Conservation (phyloP, 2,888 invertebrate genomes). For the Parnassius smintheus region DNA sequence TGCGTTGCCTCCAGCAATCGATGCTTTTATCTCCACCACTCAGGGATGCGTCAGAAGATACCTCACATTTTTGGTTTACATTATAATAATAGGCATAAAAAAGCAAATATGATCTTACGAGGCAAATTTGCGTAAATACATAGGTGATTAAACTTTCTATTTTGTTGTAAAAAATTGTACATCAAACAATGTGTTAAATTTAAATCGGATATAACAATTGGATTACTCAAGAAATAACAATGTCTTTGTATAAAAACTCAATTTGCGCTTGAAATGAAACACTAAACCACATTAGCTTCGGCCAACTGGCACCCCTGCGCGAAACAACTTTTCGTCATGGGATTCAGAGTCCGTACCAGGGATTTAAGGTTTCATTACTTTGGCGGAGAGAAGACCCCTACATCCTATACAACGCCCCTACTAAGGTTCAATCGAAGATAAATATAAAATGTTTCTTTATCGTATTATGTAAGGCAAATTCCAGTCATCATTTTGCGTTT, state of each 20-base stretch:
- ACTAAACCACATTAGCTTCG: slow-evolving; percentile 77
- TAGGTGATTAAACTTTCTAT: too few species aligned
- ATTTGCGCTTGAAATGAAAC: slow-evolving; percentile 73
- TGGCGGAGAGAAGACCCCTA: slow-evolving; percentile 43
- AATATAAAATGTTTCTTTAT: slow-evolving; percentile 1
- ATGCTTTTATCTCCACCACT: slow-evolving; percentile 32
- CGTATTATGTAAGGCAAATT: slow-evolving; percentile 17
- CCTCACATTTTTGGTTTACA: neutral
- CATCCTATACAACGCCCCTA: slow-evolving; percentile 32
- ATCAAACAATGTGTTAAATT: neutral
- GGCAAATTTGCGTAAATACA: too few species aligned
- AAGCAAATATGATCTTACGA: too few species aligned
- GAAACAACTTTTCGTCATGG: slow-evolving; percentile 69
- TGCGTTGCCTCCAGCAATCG: slow-evolving; percentile 63
- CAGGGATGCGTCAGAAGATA: slow-evolving; percentile 23
- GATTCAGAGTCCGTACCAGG: slow-evolving; percentile 79
- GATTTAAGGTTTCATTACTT: slow-evolving; percentile 81
- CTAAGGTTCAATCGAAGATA: slow-evolving; percentile 26
- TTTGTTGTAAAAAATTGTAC: too few species aligned
- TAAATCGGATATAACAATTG: slow-evolving; percentile 37
- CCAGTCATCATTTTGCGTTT: slow-evolving; percentile 16
- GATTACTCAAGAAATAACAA: slow-evolving; percentile 63
- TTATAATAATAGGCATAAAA: too few species aligned
- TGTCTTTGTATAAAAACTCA: slow-evolving; percentile 67
- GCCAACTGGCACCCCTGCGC: slow-evolving; percentile 74